Evolutionary conservation across 2,888 invertebrate genomes (phyloP), one percentile per base, ranked within the genome.

Genomic region (Bimastos eiseni): DNA sequence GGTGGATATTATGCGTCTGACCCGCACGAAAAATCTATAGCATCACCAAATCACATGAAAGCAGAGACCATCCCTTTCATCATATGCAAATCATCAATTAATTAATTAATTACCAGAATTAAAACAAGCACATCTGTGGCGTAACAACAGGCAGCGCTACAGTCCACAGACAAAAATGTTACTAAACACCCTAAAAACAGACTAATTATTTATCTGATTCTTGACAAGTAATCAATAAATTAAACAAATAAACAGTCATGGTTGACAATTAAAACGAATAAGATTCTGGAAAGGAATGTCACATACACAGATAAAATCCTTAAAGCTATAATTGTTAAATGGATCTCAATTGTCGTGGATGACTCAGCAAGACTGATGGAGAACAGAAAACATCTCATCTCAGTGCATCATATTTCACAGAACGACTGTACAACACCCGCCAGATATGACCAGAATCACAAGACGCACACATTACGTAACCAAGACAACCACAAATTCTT

Each of bases 181-280:
- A 30, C 70, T 70, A 70, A 70, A 70, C 70, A 70, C 70, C 70
- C 70, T 70, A 70, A 70, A 44, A 70, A 70, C 70, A 70, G 70
- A 70, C 70, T 70, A 70, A 70, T n/a, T n/a, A 70, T 70, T n/a
- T 13, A n/a, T 70, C 70, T n/a, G 70, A 70, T n/a, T 30, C 70
- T 5, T n/a, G 70, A 70, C 30, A 49, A 30, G 30, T n/a, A 70
- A 30, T 70, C n/a, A 70, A 70, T 70, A 70, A 70, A 70, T 70
- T 70, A 70, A 70, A 70, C 70, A n/a, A 70, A n/a, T 70, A 4
- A 70, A 70, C 70, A 70, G 70, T n/a, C 70, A 70, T 19, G 21
- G 49, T 49, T 19, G 3, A 11, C 70, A 70, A 70, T 70, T n/a
- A 70, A 70, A 70, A 30, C n/a, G 70, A 30, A 70, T n/a, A 70